A percentile compares a stretch with the other conserved stretches of the same genome.
phyloP scores from a whole-genome alignment of 37 sponge, comb jelly and placozoan genomes.

The Oscarella lobularis region DNA sequence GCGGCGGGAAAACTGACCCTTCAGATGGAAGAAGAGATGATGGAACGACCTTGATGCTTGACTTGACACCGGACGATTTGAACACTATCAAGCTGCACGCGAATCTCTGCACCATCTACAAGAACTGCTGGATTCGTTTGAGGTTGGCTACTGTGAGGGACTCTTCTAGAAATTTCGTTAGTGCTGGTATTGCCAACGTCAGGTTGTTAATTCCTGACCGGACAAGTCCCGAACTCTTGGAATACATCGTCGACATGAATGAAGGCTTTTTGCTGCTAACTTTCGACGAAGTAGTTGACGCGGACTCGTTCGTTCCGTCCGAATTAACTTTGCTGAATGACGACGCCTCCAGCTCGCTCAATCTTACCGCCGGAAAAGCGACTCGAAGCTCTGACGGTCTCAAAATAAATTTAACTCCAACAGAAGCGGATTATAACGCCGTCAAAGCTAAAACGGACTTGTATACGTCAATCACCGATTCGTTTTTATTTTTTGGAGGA shows the following conservation, averaged over 20 bases:
- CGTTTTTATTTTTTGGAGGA: slow-evolving; percentile 42
- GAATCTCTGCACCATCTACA: slow-evolving; percentile 20
- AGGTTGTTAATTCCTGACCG: slow-evolving; percentile 29
- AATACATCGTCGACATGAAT: slow-evolving; percentile 59
- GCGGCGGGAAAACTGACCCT: neutral
- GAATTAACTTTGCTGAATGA: neutral
- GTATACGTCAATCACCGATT: slow-evolving; percentile 28
- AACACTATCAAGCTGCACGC: slow-evolving; percentile 40
- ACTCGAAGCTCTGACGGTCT: neutral
- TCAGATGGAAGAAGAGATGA: slow-evolving; percentile 28
- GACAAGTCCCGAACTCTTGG: slow-evolving; percentile 42
- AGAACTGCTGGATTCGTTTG: slow-evolving; percentile 28
- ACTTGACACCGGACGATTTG: slow-evolving; percentile 35
- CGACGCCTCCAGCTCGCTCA: slow-evolving; percentile 40
- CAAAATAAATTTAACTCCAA: neutral
- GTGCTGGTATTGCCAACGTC: neutral
- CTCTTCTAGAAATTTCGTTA: slow-evolving; percentile 24
- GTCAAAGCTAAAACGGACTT: slow-evolving; percentile 43
- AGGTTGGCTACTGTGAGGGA: slow-evolving; percentile 31
- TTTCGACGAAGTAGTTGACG: slow-evolving; percentile 15
- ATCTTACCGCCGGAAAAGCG: slow-evolving; percentile 8
- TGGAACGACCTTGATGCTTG: too few species aligned
- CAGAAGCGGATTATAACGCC: slow-evolving; percentile 28
- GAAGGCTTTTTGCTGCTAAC: slow-evolving; percentile 23
- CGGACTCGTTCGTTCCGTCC: neutral